These are phyloP conservation scores for Apostichopus californicus DNA, from an alignment of 35 echinoderm and acorn worm genomes.

Conservation along the genomic window DNA sequence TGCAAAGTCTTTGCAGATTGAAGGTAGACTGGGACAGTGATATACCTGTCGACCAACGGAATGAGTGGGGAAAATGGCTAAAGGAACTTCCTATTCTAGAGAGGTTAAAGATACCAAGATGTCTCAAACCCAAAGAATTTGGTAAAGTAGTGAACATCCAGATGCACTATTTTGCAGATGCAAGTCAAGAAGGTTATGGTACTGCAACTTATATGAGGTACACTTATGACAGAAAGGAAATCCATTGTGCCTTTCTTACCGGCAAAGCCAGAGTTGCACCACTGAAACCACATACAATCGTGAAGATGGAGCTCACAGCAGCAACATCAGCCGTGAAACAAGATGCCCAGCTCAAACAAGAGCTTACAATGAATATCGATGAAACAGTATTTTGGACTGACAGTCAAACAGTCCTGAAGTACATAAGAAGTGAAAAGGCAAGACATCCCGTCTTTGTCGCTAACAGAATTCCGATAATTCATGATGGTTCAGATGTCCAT, in stretches of 20 bases:
- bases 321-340: constrained; percentile 48
- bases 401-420: constrained; percentile 64
- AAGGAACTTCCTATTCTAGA: constrained; percentile 61
- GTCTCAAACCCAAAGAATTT: constrained; percentile 5
- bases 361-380: constrained; percentile 47
- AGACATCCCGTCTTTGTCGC: constrained; percentile 68
- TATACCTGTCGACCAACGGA: constrained; percentile 15
- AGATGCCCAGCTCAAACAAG: constrained; percentile 48
- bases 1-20: constrained; percentile 57
- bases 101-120: constrained; percentile 45
- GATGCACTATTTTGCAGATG: constrained; percentile 62
- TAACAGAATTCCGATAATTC: constrained; percentile 57
- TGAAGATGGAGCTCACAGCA: constrained; percentile 59
- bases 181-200: constrained; percentile 43
- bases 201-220: background rate
- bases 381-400: constrained; percentile 71
- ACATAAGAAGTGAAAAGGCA: constrained; percentile 57
- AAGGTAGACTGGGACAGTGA: constrained; percentile 61
- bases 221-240: background rate
- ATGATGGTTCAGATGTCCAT: constrained; percentile 57
- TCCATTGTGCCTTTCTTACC: constrained; percentile 18
- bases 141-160: constrained; percentile 17
- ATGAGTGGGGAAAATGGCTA: constrained; percentile 62
- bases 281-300: constrained; percentile 22
- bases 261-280: constrained; percentile 16